Evolutionary conservation across 2,888 invertebrate genomes (phyloP).

Genomic region (Rhaphigaster nebulosa): DNA sequence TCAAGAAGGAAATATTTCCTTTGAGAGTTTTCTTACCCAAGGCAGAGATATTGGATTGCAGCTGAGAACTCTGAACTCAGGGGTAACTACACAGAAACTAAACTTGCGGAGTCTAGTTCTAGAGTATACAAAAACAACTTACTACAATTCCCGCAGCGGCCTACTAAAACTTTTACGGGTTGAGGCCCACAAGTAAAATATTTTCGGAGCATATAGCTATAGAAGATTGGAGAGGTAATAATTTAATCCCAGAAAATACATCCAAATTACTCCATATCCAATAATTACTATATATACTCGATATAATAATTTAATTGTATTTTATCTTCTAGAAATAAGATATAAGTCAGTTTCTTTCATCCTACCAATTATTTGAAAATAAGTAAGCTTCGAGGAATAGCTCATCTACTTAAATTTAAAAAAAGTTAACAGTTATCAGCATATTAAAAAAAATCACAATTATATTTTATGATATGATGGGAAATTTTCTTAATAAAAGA

Average conservation of each 20-base stretch:
- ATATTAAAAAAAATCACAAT: no score
- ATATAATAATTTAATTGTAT: no score
- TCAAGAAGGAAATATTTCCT: conserved; percentile 33
- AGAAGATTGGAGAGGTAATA: background rate
- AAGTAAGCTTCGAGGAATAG: no score
- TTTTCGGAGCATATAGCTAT: background rate
- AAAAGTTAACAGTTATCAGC: no score
- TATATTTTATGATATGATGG: no score
- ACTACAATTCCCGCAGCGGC: background rate
- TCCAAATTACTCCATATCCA: no score
- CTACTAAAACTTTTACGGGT: background rate
- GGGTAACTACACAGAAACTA: background rate
- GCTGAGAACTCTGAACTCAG: background rate
- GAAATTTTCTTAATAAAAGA: no score
- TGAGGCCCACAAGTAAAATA: background rate
- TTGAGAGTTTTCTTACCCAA: background rate
- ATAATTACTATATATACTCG: no score
- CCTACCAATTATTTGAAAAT: no score
- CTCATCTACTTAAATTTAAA: no score
- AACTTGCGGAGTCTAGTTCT: background rate
- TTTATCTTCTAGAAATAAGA: no score
- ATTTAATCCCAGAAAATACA: background rate
- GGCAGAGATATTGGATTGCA: background rate
- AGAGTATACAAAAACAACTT: background rate
- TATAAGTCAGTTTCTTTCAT: no score